Conservation (phyloP, 2,888 invertebrate species). For the Aphodius granarius region DNA sequence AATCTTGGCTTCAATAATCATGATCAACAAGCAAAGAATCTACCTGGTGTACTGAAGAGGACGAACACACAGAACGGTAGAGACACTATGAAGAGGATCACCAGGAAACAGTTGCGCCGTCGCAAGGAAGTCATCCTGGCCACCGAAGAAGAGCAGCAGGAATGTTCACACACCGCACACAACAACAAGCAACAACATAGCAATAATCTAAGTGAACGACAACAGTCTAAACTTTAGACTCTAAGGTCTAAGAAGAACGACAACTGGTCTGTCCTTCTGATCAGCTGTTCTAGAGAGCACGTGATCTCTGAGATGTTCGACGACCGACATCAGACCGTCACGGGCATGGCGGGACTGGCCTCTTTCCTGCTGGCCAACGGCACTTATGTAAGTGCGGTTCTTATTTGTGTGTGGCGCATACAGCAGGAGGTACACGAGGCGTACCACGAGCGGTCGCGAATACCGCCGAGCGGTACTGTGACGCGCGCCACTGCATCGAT, state of each 20-base stretch:
- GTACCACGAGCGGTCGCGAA: slow-evolving; percentile 35
- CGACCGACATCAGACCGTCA: slow-evolving; percentile 8
- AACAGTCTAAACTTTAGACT: neutral
- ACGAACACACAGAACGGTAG: slow-evolving; percentile 61
- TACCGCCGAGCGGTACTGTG: slow-evolving; percentile 43
- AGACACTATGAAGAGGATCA: slow-evolving; percentile 58
- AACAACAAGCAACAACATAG: slow-evolving; percentile 17
- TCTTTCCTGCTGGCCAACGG: slow-evolving; percentile 24
- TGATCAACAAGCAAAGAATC: slow-evolving; percentile 16
- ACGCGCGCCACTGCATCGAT: slow-evolving; percentile 44
- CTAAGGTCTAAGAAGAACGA: neutral
- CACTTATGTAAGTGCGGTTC: slow-evolving; percentile 32
- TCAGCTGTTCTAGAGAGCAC: slow-evolving; percentile 7
- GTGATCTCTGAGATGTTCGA: slow-evolving; percentile 2
- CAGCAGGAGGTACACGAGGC: slow-evolving; percentile 35
- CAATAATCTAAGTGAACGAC: neutral
- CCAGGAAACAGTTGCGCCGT: slow-evolving; percentile 61
- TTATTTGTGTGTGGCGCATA: slow-evolving; percentile 16
- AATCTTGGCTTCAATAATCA: slow-evolving; percentile 1
- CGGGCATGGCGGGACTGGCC: slow-evolving; percentile 8
- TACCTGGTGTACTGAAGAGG: slow-evolving; percentile 58
- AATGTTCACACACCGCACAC: slow-evolving; percentile 28
- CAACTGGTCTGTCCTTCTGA: neutral
- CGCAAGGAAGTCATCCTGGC: slow-evolving; percentile 54
- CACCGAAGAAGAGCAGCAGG: slow-evolving; percentile 47